Evolutionary conservation across 2,888 invertebrate genomes (phyloP), one percentile per base, ranked within the genome.

Genomic region (Drepana falcataria): DNA sequence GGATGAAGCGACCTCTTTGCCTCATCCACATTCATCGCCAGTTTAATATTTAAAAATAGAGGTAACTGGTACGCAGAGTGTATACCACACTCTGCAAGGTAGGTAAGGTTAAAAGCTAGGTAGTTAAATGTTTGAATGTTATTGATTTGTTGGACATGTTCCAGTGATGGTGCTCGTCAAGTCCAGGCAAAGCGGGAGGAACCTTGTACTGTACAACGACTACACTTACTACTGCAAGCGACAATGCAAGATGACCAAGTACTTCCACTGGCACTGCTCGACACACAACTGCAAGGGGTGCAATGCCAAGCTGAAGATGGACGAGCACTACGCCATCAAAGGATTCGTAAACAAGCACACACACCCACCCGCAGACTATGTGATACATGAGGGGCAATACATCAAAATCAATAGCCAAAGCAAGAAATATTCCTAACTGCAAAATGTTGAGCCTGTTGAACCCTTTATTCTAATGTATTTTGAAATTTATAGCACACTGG

Each of bases 221-320:
- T 89, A 87, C 63, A 87, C 88, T 0, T 89, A 87, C 61, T 87
- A 85, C 67, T 85, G 84, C 68, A 87, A 87, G 71, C 81, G 77
- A 55, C 78, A 81, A 61, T 83, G 79, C 68, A 85, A 83, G 70
- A 82, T 71, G 60, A 82, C 77, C 0, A 81, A 79, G 48, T 67
- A 74, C 56, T 83, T 79, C 55, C 77, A 81, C 54, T 89, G 89
- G 89, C 83, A 86, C 57, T 89, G 89, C 55, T 89, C 89, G 1
- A 87, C 88, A 0, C 85, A 89, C 59, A 86, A 86, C 66, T 83
- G 80, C 59, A 79, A 81, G 41, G 87, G 88, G 0, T 89, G 89
- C 58, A 85, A 85, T 47, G 88, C 87, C 0, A 83, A 81, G 51
- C 66, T 89, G 35, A 81, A 79, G 47, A 52, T 89, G 47, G 73